Evolutionary conservation across 1,140 invertebrate genomes (phyloP).

Genomic region (Schlechtendalia chinensis): DNA sequence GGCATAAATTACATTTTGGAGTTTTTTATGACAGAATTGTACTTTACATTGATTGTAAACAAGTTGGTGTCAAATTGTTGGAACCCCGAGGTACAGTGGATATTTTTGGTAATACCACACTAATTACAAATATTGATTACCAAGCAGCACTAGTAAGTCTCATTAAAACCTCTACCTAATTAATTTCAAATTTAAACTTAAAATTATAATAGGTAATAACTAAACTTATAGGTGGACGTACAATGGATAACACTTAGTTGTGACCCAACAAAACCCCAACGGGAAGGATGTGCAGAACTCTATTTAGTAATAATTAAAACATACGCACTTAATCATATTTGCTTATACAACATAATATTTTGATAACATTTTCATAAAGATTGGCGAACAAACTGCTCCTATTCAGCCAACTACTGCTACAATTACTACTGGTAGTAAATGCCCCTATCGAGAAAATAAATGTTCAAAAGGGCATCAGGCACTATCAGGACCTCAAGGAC

Average conservation of each 20-base stretch:
- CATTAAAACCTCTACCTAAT: background rate
- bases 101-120: conserved; percentile 66
- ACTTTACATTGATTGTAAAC: conserved; percentile 71
- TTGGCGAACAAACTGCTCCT: conserved; percentile 3
- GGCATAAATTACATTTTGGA: conserved; percentile 80
- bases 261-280: conserved; percentile 68
- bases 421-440: background rate
- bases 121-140: conserved; percentile 64
- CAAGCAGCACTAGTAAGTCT: conserved; percentile 64
- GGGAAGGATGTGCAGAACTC: conserved; percentile 71
- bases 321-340: background rate
- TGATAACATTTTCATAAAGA: conserved; percentile 8
- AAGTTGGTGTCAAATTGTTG: conserved; percentile 57
- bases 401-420: background rate
- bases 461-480: conserved; percentile 2
- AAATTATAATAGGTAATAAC: background rate
- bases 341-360: background rate
- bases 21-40: conserved; percentile 66
- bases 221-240: conserved; percentile 67
- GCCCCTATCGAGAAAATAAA: conserved; percentile 15
- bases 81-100: conserved; percentile 64
- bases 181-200: background rate
- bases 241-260: conserved; percentile 80
- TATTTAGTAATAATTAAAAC: conserved; percentile 57
- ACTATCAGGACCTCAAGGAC: conserved; percentile 53